Percentiles rank a stretch among this genome's conserved stretches.
These are phyloP conservation scores for Xanthorhoe spadicearia DNA, from an alignment of 2,888 invertebrate genomes.

Conservation along the genomic window DNA sequence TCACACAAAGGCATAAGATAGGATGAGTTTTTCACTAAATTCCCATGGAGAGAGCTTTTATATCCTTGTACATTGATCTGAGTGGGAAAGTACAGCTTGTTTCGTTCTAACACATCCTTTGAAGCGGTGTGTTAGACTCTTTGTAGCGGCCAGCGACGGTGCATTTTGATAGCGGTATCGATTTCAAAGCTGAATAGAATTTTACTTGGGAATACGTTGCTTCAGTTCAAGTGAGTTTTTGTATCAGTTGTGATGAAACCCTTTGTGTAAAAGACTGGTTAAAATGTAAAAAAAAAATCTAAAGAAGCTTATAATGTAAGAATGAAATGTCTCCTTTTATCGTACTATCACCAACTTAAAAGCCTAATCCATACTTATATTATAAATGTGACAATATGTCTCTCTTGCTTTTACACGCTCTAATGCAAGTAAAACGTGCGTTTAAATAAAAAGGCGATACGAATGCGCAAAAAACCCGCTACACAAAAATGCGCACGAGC, in stretches of 20 bases:
- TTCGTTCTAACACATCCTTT: constrained; percentile 67
- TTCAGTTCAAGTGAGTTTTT: constrained; percentile 22
- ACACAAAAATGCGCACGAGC: too few species aligned
- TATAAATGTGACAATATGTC: too few species aligned
- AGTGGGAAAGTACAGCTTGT: constrained; percentile 73
- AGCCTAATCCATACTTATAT: too few species aligned
- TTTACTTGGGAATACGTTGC: constrained; percentile 54
- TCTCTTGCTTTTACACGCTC: too few species aligned
- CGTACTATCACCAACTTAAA: background rate
- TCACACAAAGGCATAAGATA: constrained; percentile 55
- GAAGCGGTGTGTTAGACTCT: constrained; percentile 65
- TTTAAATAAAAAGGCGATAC: too few species aligned
- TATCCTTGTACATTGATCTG: constrained; percentile 66
- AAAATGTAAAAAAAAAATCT: background rate
- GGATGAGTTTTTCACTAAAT: constrained; percentile 62
- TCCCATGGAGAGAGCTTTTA: constrained; percentile 57
- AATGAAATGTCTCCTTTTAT: background rate
- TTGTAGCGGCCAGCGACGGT: constrained; percentile 62
- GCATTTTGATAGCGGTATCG: constrained; percentile 79
- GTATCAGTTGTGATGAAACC: background rate
- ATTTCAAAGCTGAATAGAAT: constrained; percentile 74
- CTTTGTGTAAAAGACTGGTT: background rate
- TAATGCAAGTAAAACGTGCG: too few species aligned
- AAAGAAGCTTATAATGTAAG: background rate
- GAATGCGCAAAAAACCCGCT: too few species aligned